These are phyloP conservation scores for Catagonus wagneri DNA, from an alignment of 2,113 vertebrate genomes.

Conservation along the genomic window DNA sequence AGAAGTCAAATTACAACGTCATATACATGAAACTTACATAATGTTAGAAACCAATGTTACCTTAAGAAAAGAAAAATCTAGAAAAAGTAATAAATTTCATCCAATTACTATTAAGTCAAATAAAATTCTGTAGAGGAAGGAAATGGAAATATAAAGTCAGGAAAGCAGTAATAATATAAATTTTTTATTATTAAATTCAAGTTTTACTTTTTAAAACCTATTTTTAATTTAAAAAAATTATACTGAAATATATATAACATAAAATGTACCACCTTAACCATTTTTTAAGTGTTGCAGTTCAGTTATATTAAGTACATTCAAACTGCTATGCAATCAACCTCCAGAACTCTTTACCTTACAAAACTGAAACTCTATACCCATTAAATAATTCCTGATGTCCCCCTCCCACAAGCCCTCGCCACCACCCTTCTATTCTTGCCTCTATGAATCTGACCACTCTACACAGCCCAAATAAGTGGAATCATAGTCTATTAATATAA, in stretches of 20 bases:
- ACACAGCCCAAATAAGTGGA: background rate
- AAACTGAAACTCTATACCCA: background rate
- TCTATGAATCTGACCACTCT: background rate
- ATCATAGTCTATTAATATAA: background rate
- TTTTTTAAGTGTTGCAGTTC: background rate
- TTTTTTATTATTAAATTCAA: background rate
- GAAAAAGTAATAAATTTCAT: background rate
- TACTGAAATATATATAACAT: background rate
- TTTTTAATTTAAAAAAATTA: background rate
- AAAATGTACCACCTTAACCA: background rate
- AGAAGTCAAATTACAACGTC: background rate
- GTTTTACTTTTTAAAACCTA: background rate
- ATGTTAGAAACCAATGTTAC: background rate
- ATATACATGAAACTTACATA: background rate
- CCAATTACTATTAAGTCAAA: background rate
- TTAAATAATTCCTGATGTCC: background rate
- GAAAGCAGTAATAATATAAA: background rate
- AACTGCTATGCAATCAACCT: background rate
- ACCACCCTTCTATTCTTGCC: background rate
- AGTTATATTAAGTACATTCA: background rate
- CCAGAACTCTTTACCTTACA: background rate
- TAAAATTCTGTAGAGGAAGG: background rate
- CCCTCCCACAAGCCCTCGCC: background rate
- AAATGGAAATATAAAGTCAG: background rate
- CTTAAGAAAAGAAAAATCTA: background rate